phyloP scores from a whole-genome alignment of 2,113 vertebrate genomes.

The Baryphthengus martii region DNA sequence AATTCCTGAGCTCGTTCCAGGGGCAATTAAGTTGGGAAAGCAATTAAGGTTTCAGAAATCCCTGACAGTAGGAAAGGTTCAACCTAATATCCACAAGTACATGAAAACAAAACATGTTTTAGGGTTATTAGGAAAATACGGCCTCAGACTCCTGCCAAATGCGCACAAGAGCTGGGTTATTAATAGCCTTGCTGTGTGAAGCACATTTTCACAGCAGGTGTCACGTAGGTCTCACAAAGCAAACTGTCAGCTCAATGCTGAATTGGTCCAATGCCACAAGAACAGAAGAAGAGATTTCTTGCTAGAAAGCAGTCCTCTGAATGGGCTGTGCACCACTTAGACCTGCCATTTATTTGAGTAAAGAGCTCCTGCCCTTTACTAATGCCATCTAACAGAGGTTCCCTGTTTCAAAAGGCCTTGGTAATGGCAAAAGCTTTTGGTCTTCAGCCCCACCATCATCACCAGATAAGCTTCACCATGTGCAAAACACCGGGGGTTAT shows the following conservation, averaged over 20 bases:
- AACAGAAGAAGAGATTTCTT: not conserved
- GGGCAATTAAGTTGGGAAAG: constrained; percentile 49
- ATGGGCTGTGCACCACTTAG: not conserved
- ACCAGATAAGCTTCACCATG: not conserved
- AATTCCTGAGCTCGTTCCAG: constrained; percentile 55
- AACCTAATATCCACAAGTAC: not conserved
- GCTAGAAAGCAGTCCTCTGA: not conserved
- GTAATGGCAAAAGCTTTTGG: not conserved
- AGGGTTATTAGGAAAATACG: constrained; percentile 9
- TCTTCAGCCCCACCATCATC: not conserved
- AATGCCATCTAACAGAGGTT: not conserved
- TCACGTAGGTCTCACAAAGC: not conserved
- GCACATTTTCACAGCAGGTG: not conserved
- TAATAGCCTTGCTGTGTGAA: not conserved
- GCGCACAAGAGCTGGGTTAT: not conserved
- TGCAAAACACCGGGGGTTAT: not conserved
- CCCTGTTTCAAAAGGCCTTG: not conserved
- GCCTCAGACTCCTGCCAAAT: not conserved
- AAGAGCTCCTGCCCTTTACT: not conserved
- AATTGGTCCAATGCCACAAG: not conserved
- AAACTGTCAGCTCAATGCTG: not conserved
- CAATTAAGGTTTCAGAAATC: constrained; percentile 55
- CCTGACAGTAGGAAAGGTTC: constrained; percentile 28
- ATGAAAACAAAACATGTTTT: constrained; percentile 46
- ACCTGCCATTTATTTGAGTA: not conserved